These are phyloP conservation scores for Drusus annulatus DNA, from an alignment of 1,140 invertebrate species.

Conservation along the genomic window DNA sequence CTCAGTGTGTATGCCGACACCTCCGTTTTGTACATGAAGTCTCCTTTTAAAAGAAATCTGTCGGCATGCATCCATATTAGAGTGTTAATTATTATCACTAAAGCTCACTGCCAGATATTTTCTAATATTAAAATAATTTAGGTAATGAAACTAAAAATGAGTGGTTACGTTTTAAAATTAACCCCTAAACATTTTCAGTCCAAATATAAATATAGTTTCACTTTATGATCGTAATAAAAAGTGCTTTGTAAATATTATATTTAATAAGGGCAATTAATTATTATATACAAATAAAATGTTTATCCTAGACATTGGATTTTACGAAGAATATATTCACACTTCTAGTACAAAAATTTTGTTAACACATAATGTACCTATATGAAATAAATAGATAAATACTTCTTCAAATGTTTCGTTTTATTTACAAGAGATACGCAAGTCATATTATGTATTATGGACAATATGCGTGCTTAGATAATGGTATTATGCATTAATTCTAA, in stretches of 20 bases:
- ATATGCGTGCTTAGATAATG: too few relatives aligned
- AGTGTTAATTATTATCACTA: constrained; percentile 9
- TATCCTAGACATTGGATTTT: constrained; percentile 47
- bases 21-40: background rate
- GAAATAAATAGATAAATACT: constrained; percentile 46
- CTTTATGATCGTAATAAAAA: constrained; percentile 41
- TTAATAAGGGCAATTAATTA: constrained; percentile 47
- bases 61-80: constrained; percentile 2
- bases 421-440: background rate
- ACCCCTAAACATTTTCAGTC: constrained; percentile 34
- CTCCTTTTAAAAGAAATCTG: background rate
- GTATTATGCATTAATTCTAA: too few relatives aligned
- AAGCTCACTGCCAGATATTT: constrained; percentile 46
- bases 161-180: constrained; percentile 43
- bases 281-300: constrained; percentile 31
- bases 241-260: constrained; percentile 53
- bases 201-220: constrained; percentile 32
- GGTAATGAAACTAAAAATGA: constrained; percentile 11
- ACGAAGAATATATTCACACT: constrained; percentile 51
- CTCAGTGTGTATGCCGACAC: background rate
- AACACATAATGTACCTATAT: constrained; percentile 41
- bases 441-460: too few relatives aligned
- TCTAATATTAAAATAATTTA: constrained; percentile 6
- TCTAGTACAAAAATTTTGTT: constrained; percentile 56
- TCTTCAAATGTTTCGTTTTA: constrained; percentile 24